Percentiles rank a stretch among this genome's conserved stretches.
Conservation (phyloP, 2,797 vertebrate genomes). For the Streptopelia turtur region DNA sequence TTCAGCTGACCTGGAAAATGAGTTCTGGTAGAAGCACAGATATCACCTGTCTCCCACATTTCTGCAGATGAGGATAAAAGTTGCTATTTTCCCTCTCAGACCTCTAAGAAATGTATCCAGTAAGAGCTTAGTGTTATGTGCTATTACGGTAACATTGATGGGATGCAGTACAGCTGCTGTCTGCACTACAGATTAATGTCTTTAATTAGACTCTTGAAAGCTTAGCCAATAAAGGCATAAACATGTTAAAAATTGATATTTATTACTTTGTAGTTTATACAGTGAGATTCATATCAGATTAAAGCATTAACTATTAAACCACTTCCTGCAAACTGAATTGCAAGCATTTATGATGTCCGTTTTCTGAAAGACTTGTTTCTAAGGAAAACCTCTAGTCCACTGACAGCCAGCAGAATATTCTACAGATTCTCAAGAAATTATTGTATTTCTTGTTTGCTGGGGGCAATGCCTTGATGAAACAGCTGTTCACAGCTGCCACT, state of each 20-base stretch:
- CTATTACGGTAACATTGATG: background rate
- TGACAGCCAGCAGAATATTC: background rate
- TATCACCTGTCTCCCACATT: background rate
- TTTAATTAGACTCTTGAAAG: slow-evolving; percentile 52
- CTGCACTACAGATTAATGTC: slow-evolving; percentile 37
- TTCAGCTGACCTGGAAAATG: background rate
- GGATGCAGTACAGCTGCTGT: slow-evolving; percentile 16
- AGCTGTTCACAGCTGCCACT: background rate
- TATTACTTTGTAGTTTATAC: background rate
- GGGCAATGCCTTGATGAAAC: background rate
- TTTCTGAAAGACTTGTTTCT: background rate
- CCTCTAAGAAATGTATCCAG: background rate
- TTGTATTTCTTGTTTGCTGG: background rate
- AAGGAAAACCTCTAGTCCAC: background rate
- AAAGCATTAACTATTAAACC: slow-evolving; percentile 21
- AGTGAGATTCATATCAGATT: background rate
- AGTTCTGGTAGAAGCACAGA: background rate
- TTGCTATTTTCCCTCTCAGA: background rate
- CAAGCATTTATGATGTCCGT: background rate
- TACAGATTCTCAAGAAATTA: background rate
- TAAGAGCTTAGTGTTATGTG: background rate
- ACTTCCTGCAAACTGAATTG: background rate
- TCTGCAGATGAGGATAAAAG: background rate
- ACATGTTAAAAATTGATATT: slow-evolving; percentile 39
- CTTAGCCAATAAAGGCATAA: slow-evolving; percentile 27